phyloP scores from a whole-genome alignment of 2,888 invertebrate species.

The Isotomurus palustris region DNA sequence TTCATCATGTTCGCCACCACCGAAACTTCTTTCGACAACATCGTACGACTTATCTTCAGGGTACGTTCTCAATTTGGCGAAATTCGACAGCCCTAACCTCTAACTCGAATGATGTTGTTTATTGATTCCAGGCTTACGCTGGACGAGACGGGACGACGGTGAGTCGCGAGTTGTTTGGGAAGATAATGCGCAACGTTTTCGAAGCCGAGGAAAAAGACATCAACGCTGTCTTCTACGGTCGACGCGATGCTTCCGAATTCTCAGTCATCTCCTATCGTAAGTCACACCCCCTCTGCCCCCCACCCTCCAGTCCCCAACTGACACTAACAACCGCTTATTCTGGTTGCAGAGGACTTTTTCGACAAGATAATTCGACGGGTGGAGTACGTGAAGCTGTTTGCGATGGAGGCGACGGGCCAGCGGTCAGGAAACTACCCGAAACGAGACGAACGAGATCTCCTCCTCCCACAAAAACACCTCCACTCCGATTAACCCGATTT shows the following conservation, averaged over 20 bases:
- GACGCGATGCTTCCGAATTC: no score
- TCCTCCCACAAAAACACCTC: no score
- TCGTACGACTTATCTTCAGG: constrained; percentile 4
- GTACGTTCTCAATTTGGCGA: neutral
- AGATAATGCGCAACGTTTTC: constrained; percentile 4
- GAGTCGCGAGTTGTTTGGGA: neutral
- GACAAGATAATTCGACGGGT: neutral
- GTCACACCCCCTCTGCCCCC: no score
- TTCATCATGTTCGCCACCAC: constrained; percentile 30
- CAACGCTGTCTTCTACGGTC: neutral
- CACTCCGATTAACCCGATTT: no score
- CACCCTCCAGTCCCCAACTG: no score
- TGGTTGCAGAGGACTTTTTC: constrained; percentile 4
- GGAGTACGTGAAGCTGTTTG: constrained; percentile 7
- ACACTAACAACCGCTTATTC: no score
- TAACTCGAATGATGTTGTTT: neutral
- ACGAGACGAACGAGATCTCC: constrained; percentile 5
- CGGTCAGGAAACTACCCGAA: neutral
- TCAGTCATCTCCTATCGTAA: no score
- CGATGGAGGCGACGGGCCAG: constrained; percentile 9
- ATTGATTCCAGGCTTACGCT: neutral
- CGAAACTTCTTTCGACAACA: neutral
- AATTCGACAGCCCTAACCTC: neutral
- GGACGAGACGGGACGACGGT: neutral
- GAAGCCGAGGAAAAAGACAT: constrained; percentile 1